Conservation (phyloP, 2,888 invertebrate species). For the Lycia hirtaria region DNA sequence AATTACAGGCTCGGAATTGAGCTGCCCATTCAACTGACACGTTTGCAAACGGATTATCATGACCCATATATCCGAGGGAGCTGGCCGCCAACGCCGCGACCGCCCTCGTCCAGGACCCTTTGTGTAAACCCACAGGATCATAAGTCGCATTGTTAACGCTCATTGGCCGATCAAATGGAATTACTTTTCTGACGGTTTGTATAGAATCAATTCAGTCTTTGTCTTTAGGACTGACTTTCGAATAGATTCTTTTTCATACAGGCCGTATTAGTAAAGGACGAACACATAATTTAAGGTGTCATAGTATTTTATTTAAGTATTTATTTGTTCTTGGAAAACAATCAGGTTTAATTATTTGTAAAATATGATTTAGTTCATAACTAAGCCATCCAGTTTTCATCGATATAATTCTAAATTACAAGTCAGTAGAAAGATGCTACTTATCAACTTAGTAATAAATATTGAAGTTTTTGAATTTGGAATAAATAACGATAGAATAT, state of each 20-base stretch:
- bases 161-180: slow-evolving; percentile 16
- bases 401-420: too few relatives aligned
- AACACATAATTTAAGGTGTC: too few relatives aligned
- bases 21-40: slow-evolving; percentile 81
- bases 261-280: too few relatives aligned
- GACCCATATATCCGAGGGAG: slow-evolving; percentile 58
- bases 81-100: slow-evolving; percentile 12
- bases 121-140: slow-evolving; percentile 34
- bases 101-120: slow-evolving; percentile 20
- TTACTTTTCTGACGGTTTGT: slow-evolving; percentile 5
- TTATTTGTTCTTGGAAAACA: background rate
- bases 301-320: too few relatives aligned
- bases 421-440: too few relatives aligned
- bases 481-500: too few relatives aligned
- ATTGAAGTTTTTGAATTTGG: too few relatives aligned
- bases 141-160: slow-evolving; percentile 27
- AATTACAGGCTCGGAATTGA: slow-evolving; percentile 80
- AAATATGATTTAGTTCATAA: too few relatives aligned
- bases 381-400: too few relatives aligned
- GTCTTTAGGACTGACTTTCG: background rate
- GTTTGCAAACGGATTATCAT: slow-evolving; percentile 79
- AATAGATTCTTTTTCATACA: background rate
- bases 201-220: slow-evolving; percentile 5
- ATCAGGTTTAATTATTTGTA: background rate
- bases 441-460: too few relatives aligned